Evolutionary conservation across 2,797 vertebrate species (phyloP).

Genomic region (Sebastes diploproa): DNA sequence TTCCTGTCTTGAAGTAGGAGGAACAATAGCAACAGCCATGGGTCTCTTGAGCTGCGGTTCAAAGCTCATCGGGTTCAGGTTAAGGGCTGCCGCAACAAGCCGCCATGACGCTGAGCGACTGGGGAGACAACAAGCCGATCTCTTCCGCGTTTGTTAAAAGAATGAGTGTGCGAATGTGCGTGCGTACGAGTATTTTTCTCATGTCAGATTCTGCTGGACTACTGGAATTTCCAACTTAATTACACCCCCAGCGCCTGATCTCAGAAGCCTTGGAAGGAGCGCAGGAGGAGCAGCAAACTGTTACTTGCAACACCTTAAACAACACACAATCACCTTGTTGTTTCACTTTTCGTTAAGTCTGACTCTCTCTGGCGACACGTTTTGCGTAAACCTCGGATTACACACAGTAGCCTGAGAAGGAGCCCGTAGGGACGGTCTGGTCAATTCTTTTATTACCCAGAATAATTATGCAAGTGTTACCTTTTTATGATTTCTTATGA

Average conservation of each 20-base stretch:
- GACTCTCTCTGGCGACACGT: slow-evolving; percentile 35
- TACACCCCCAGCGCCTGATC: slow-evolving; percentile 82
- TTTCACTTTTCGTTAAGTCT: slow-evolving; percentile 46
- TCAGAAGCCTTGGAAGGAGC: slow-evolving; percentile 82
- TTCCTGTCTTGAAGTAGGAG: slow-evolving; percentile 75
- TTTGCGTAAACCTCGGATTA: slow-evolving; percentile 35
- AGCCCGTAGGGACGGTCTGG: slow-evolving; percentile 57
- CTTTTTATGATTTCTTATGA: slow-evolving; percentile 76
- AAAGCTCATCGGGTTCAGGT: slow-evolving; percentile 71
- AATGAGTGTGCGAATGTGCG: slow-evolving; percentile 53
- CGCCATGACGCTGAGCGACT: slow-evolving; percentile 51
- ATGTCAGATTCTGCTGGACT: slow-evolving; percentile 78
- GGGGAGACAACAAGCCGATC: slow-evolving; percentile 61
- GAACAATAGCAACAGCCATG: slow-evolving; percentile 60
- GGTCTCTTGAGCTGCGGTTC: slow-evolving; percentile 41
- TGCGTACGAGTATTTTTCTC: slow-evolving; percentile 60
- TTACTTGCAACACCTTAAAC: slow-evolving; percentile 77
- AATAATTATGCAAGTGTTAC: slow-evolving; percentile 83
- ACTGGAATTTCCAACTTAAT: slow-evolving; percentile 78
- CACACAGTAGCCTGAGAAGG: slow-evolving; percentile 48
- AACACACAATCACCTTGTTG: slow-evolving; percentile 68
- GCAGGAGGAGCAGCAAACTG: slow-evolving; percentile 83
- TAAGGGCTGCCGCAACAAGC: slow-evolving; percentile 76
- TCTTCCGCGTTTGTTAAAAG: slow-evolving; percentile 54
- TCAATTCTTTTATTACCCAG: slow-evolving; percentile 66